These are phyloP conservation scores for Herminia tarsipennalis DNA, from an alignment of 2,888 invertebrate genomes.

Conservation along the genomic window DNA sequence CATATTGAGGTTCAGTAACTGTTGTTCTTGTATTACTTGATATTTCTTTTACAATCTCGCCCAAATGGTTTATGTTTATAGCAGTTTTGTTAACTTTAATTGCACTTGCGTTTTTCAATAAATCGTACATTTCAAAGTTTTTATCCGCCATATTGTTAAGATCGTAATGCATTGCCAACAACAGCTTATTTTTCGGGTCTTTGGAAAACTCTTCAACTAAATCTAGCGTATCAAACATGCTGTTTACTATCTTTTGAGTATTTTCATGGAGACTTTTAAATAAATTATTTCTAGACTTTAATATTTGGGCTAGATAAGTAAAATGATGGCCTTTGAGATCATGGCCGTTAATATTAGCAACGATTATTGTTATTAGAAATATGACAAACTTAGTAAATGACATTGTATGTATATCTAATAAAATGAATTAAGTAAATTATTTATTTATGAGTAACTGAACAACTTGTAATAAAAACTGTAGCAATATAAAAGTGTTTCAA, in stretches of 20 bases:
- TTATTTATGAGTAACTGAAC: not conserved
- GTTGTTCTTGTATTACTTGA: slow-evolving; percentile 23
- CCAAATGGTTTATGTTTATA: slow-evolving; percentile 13
- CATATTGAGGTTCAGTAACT: too few relatives aligned
- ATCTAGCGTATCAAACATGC: slow-evolving; percentile 46
- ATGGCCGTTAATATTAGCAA: slow-evolving; percentile 11
- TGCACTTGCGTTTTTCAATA: slow-evolving; percentile 29
- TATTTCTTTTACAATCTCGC: slow-evolving; percentile 33
- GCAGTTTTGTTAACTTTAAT: slow-evolving; percentile 13
- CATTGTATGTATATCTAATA: slow-evolving; percentile 2
- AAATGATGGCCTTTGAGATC: not conserved
- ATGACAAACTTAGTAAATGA: not conserved
- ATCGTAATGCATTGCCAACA: slow-evolving; percentile 48
- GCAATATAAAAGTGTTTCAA: too few relatives aligned
- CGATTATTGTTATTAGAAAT: not conserved
- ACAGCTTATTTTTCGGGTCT: slow-evolving; percentile 29
- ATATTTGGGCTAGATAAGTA: slow-evolving; percentile 10
- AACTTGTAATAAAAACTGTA: not conserved
- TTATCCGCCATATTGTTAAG: slow-evolving; percentile 44
- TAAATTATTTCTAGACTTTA: slow-evolving; percentile 32
- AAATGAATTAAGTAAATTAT: not conserved
- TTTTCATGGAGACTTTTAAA: slow-evolving; percentile 36
- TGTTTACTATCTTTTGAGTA: slow-evolving; percentile 45
- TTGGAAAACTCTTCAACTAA: slow-evolving; percentile 34
- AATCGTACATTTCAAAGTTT: slow-evolving; percentile 37